Evolutionary conservation across 2,113 vertebrate genomes (phyloP), one percentile per base, ranked within the genome.

Genomic region (Centropristis striata): DNA sequence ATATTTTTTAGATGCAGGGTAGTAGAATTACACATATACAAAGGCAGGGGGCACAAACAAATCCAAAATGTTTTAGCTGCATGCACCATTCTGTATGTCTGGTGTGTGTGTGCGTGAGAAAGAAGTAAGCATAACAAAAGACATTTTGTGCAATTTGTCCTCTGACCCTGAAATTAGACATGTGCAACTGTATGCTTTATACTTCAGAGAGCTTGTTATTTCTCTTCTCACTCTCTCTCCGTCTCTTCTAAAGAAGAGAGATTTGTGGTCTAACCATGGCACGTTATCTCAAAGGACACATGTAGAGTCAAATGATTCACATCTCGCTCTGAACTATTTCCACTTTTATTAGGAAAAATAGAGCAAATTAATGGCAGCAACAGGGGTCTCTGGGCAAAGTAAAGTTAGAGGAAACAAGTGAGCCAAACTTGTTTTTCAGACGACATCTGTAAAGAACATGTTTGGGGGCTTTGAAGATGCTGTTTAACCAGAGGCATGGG

Each of bases 231-330:
- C 53, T 71, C 73, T 59, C 69, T 18, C 39, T 37, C 69, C 25
- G 41, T 50, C 65, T 54, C 59, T 69, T 83, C 72, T 73, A 27
- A 90, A 89, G 85, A 84, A 46, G 70, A 77, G 80, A 81, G 75
- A 86, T 90, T 84, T 82, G 58, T 75, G 74, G 81, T 78, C 41
- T 67, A 81, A 81, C 85, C 79, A 27, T 60, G 60, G 60, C 53
- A 32, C 13, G 53, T 87, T 85, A 88, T 93, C 92, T 93, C 87
- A 89, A 88, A 90, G 83, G 77, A 87, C 88, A 75, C 91, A 89
- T 46, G 83, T 79, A 59, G 90, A 92, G 86, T 80, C 71, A 84
- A 89, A 88, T 87, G 73, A 92, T 78, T 90, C 44, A 69, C 85
- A 78, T 85, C 76, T 81, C 12, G 41, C 74, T 88, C 71, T 86